Evolutionary conservation across 1,140 invertebrate genomes (phyloP).

Genomic region (Ganaspis sp.): DNA sequence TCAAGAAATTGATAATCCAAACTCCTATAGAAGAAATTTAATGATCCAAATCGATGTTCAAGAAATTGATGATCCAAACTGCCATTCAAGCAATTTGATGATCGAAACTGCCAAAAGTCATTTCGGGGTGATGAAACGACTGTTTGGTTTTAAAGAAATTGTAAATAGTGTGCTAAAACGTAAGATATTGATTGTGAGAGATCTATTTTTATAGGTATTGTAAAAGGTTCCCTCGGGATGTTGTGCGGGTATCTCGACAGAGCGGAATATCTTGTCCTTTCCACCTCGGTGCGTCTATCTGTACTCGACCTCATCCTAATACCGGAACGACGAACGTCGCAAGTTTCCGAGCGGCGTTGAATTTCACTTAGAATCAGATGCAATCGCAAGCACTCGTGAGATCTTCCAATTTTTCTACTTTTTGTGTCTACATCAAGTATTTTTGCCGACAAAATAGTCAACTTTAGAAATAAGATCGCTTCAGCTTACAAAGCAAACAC

Average conservation of each 20-base stretch:
- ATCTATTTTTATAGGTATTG: neutral
- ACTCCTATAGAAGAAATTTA: too few relatives aligned
- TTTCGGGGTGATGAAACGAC: too few relatives aligned
- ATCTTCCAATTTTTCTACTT: neutral
- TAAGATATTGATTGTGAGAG: neutral
- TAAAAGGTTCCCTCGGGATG: slow-evolving; percentile 8
- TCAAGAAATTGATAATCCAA: too few relatives aligned
- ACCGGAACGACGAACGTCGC: neutral
- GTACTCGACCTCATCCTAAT: neutral
- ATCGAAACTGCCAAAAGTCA: too few relatives aligned
- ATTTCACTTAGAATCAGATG: neutral
- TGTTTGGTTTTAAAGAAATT: neutral
- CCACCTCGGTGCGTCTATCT: neutral
- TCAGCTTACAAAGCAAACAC: neutral
- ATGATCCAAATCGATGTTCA: too few relatives aligned
- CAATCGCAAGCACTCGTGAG: neutral
- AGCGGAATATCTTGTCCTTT: slow-evolving; percentile 6
- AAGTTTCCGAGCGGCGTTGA: neutral
- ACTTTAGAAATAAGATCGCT: neutral
- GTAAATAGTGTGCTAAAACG: neutral
- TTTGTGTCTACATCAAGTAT: neutral
- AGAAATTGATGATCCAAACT: too few relatives aligned
- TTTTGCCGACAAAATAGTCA: neutral
- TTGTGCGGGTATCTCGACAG: neutral
- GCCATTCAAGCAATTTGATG: too few relatives aligned